Base-by-base conservation (phyloP, 1,140 invertebrate genomes). In the Uloborus diversus region DNA sequence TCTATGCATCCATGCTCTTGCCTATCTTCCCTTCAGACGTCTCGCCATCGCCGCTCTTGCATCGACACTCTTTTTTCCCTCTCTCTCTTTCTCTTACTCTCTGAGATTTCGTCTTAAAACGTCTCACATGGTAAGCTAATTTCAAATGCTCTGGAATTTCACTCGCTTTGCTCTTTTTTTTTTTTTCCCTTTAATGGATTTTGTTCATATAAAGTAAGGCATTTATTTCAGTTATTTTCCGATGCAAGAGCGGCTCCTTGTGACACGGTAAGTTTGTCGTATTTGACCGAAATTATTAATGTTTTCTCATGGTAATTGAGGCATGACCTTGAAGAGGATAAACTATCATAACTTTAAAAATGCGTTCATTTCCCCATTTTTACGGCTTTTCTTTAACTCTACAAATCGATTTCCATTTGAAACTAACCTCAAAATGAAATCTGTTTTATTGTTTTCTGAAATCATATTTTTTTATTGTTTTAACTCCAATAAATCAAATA, bases 1-100 rank as follows among this genome's bases (percentile, higher is more conserved):
- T 5, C 62, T 61, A 65, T 61, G 65, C 73, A 78, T 78, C 61
- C 62, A 14, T 65, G 62, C 73, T 78, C 73, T 66, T 65, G 73
- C 47, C 59, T 65, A 65, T 78, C 73, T 32, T 66, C 33, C n/a
- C 20, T n/a, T 66, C 73, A 78, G 73, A 65, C 42, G 73, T 51
- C 37, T 33, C 28, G 1, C 14, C 7, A 9, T 5, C 49, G 37
- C 47, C 59, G 37, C 37, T 57, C 51, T 78, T 35, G 62, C 73
- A 78, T 78, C 73, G 25, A 42, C 62, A 57, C 20, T 37, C 23
- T 17, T n/a, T 27, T 78, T 23, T 27, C 57, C 27, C 28, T n/a
- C n/a, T n/a, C n/a, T n/a, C n/a, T n/a, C n/a, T n/a, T n/a, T n/a
- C n/a, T n/a, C n/a, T n/a, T n/a, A n/a, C n/a, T n/a, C n/a, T n/a